Base-by-base conservation (phyloP, 2,797 vertebrate genomes). In the Molossus molossus region DNA sequence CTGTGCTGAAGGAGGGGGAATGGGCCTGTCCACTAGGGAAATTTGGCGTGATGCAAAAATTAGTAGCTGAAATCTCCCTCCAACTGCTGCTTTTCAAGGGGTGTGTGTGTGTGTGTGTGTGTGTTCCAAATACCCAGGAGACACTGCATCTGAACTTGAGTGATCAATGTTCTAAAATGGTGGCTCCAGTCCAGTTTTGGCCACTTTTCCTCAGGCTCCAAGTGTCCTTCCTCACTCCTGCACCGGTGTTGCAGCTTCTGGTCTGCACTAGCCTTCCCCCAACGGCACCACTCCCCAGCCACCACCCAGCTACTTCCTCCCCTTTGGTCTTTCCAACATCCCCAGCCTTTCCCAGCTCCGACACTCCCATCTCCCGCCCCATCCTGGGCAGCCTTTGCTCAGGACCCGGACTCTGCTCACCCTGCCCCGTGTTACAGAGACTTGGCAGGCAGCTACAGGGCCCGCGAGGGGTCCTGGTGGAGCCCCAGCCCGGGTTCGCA, bases 71-170 rank as follows among this genome's bases (percentile, higher is more conserved):
- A 50, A 86, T 84, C 73, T 60, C 69, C 2, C 40, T 33, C n/a
- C 12, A 20, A 33, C 27, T 69, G 92, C 60, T 89, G 86, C 55
- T 94, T 93, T 64, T 67, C 84, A 55, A 40, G 18, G 60, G 53
- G 45, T 57, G 37, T 86, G 69, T 60, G 21, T 70, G 50, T 73
- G 45, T 57, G 37, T 86, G 69, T 60, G 21, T 70, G 50, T 73
- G 25, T 45, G 11, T 88, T 40, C 48, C 27, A 65, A 70, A 29
- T 57, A 65, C 57, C 13, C 29, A 94, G 72, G 21, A 83, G 79
- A 73, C 65, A 5, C n/a, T 70, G 17, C 69, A 14, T 55, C 53
- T 89, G 82, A 91, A 48, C 82, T 95, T 72, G 62, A 90, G 53
- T 57, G 33, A 27, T 64, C 70, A 50, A 40, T 25, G 25, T 65